Base-by-base conservation (phyloP, 2,797 vertebrate genomes). In the Myotis daubentonii region DNA sequence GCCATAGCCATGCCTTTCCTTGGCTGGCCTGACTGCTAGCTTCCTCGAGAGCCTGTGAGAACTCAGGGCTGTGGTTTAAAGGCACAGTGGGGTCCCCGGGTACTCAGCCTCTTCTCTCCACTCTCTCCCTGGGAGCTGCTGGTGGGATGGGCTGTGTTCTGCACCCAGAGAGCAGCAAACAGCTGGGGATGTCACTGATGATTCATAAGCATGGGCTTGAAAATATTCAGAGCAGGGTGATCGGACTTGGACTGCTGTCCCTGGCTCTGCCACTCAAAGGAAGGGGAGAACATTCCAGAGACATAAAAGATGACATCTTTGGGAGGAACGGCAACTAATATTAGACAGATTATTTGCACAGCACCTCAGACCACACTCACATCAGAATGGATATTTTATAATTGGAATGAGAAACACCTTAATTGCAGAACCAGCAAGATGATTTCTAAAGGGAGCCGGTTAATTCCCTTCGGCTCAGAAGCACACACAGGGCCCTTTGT, bases 11-110 rank as follows among this genome's bases (percentile, higher is more conserved):
- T 11, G 3, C 3, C 41, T 80, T 62, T 75, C n/a, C 9, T 30
- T 3, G 2, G 38, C n/a, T 19, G 8, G 19, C 57, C n/a, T 7
- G 22, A n/a, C 9, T 12, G 1, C 15, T 3, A 1, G 2, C 57
- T 13, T 84, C 62, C 53, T 16, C 6, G 7, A 6, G 51, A 22
- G 51, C 8, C 4, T 87, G 4, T 23, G 13, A 38, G 60, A 25
- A 28, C 23, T 10, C 11, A 16, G 41, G 51, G 62, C 5, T 11
- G 0, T 30, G 17, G 17, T 80, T 15, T 51, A 79, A 19, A 8
- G 70, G 28, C 0, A 6, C 8, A 8, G 13, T 16, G 23, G 1
- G 19, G 25, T 20, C 25, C 17, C 25, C 3, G 38, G 7, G 22
- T 1, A 5, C 16, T 25, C 9, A 6, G 23, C 7, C 5, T 28